phyloP scores from a whole-genome alignment of 2,888 invertebrate species.

The Acanthoscelides obtectus region DNA sequence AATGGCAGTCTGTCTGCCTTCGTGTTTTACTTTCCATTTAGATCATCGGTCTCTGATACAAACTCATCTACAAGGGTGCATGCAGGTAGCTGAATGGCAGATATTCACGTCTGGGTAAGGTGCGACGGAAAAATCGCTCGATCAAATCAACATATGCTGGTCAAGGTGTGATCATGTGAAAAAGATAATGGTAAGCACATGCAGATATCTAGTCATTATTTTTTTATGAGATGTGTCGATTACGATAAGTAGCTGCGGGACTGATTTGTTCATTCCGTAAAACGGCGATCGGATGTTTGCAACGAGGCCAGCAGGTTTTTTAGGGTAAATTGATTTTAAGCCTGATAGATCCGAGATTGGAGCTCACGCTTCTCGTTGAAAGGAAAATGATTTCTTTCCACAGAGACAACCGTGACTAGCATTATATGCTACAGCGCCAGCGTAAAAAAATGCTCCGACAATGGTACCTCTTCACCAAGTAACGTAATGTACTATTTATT shows the following conservation, averaged over 20 bases:
- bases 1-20: not conserved
- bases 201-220: not conserved
- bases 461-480: too few relatives aligned
- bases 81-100: not conserved
- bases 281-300: too few relatives aligned
- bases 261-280: too few relatives aligned
- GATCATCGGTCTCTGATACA: not conserved
- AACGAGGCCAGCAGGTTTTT: too few relatives aligned
- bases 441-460: too few relatives aligned
- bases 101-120: not conserved
- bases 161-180: not conserved
- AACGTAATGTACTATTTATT: too few relatives aligned
- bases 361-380: too few relatives aligned
- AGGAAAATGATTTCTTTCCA: too few relatives aligned
- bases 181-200: not conserved
- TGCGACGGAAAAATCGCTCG: not conserved
- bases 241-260: not conserved
- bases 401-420: too few relatives aligned
- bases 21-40: not conserved
- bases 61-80: not conserved
- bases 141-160: not conserved
- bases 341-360: too few relatives aligned
- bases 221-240: not conserved
- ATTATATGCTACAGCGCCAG: too few relatives aligned
- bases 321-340: too few relatives aligned